Evolutionary conservation across 35 echinoderm and acorn worm genomes (phyloP).

Genomic region (Apostichopus californicus): DNA sequence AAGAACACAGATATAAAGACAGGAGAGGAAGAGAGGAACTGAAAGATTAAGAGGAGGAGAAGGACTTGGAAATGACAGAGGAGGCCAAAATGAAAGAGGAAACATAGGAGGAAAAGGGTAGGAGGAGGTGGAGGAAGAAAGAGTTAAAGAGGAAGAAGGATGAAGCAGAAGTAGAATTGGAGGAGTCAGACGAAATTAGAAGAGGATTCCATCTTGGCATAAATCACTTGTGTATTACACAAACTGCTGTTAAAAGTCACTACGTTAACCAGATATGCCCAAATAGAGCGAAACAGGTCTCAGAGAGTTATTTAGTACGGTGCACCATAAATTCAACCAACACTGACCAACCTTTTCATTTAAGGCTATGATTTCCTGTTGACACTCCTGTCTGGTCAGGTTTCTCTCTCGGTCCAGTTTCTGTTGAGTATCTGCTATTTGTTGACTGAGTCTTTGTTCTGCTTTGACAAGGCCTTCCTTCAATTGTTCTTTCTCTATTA

Average conservation of each 20-base stretch:
- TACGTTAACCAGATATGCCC: too few relatives aligned
- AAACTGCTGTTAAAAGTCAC: too few relatives aligned
- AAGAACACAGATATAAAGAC: not conserved
- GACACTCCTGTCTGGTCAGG: slow-evolving; percentile 72
- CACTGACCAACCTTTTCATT: slow-evolving; percentile 71
- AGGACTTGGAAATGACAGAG: not conserved
- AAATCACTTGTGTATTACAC: too few relatives aligned
- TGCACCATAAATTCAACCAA: not conserved
- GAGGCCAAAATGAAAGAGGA: not conserved
- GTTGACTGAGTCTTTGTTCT: slow-evolving; percentile 71
- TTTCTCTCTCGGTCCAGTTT: slow-evolving; percentile 74
- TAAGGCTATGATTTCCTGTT: slow-evolving; percentile 72
- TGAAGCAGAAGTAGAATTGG: too few relatives aligned
- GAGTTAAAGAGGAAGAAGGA: too few relatives aligned
- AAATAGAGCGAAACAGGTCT: too few relatives aligned
- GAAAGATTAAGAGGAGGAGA: not conserved
- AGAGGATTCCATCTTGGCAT: too few relatives aligned
- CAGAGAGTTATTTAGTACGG: not conserved
- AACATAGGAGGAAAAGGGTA: not conserved
- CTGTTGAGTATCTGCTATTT: slow-evolving; percentile 78
- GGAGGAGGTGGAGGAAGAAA: not conserved
- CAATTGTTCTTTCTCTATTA: slow-evolving; percentile 90
- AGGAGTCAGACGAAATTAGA: too few relatives aligned
- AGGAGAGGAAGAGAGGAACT: not conserved
- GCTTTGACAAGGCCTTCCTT: slow-evolving; percentile 70